Percentiles rank a stretch among this genome's conserved stretches.
phyloP scores from a whole-genome alignment of 2,888 invertebrate genomes.

The Flabesymbios commensalis region DNA sequence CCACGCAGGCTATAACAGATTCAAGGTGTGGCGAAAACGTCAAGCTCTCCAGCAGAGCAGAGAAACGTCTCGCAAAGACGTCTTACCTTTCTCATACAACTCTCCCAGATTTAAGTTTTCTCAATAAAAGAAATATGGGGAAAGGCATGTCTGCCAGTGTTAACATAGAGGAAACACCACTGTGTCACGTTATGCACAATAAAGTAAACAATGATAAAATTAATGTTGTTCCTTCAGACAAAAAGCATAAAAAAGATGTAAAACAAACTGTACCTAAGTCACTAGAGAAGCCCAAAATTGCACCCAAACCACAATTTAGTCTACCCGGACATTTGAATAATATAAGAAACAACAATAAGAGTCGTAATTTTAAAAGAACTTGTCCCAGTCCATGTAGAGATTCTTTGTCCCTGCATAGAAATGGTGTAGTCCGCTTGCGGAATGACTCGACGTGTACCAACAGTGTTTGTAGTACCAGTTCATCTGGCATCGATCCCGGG shows the following conservation, averaged over 20 bases:
- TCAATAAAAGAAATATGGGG: too few relatives aligned
- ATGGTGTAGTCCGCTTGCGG: neutral
- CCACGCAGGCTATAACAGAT: too few relatives aligned
- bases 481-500: constrained; percentile 39
- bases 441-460: neutral
- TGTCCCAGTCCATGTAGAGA: constrained; percentile 9
- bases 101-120: constrained; percentile 37
- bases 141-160: constrained; percentile 2
- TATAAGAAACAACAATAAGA: too few relatives aligned
- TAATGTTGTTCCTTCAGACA: too few relatives aligned
- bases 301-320: neutral
- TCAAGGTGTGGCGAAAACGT: neutral
- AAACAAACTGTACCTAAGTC: too few relatives aligned
- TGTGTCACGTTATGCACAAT: too few relatives aligned
- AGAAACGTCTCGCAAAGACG: constrained; percentile 13
- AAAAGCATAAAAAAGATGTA: too few relatives aligned
- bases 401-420: constrained; percentile 7
- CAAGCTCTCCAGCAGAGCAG: neutral
- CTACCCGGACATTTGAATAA: neutral
- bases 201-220: too few relatives aligned
- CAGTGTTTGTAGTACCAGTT: constrained; percentile 34
- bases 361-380: too few relatives aligned
- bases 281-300: neutral
- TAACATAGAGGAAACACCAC: neutral
- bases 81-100: constrained; percentile 15